Evolutionary conservation across 2,797 vertebrate genomes (phyloP).

Genomic region (Chromobotia macracanthus): DNA sequence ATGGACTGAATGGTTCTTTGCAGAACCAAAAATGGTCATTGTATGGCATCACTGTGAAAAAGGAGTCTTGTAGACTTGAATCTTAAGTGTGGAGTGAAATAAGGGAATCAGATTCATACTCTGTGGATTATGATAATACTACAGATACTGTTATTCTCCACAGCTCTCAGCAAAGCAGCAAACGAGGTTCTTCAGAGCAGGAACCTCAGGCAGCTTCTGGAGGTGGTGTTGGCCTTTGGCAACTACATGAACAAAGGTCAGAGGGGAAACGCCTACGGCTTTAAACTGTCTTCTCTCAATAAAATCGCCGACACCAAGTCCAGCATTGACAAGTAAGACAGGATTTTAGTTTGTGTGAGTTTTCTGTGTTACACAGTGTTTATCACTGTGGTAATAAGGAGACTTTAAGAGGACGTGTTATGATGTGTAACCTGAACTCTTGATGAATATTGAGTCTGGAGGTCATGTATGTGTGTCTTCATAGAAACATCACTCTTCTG

Average conservation of each 20-base stretch:
- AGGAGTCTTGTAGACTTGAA: too few relatives aligned
- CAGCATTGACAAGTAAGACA: slow-evolving; percentile 89
- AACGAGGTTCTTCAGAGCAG: slow-evolving; percentile 82
- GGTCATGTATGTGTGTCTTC: slow-evolving; percentile 9
- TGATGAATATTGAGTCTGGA: background rate
- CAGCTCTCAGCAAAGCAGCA: slow-evolving; percentile 82
- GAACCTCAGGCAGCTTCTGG: slow-evolving; percentile 82
- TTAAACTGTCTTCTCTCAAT: slow-evolving; percentile 92
- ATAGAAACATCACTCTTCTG: slow-evolving; percentile 87
- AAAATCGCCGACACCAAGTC: slow-evolving; percentile 96
- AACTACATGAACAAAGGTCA: slow-evolving; percentile 99
- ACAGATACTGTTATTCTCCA: background rate
- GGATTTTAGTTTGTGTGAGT: background rate
- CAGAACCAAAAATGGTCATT: too few relatives aligned
- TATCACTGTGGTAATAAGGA: background rate
- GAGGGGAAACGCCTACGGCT: slow-evolving; percentile 90
- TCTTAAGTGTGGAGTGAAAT: too few relatives aligned
- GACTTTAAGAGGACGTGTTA: background rate
- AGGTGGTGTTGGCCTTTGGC: slow-evolving; percentile 91
- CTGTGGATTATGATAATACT: slow-evolving; percentile 42
- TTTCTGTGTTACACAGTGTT: background rate
- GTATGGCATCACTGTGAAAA: too few relatives aligned
- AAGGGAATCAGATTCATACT: too few relatives aligned
- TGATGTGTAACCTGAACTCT: too few relatives aligned
- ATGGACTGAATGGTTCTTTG: too few relatives aligned